These are phyloP conservation scores for Caranx melampygus DNA, from an alignment of 2,113 vertebrate species.

Conservation along the genomic window DNA sequence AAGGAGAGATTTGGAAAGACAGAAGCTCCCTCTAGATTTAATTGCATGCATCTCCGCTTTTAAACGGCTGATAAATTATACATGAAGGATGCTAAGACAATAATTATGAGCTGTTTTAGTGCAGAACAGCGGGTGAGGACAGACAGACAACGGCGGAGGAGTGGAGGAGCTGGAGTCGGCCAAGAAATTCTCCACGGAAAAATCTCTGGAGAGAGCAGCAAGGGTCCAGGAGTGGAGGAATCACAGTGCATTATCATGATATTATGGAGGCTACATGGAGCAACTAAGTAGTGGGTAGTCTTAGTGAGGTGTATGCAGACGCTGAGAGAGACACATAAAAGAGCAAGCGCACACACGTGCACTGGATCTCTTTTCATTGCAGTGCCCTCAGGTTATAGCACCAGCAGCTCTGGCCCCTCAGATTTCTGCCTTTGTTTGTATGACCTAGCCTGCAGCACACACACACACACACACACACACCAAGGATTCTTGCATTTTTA, in stretches of 20 bases:
- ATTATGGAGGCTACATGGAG: slow-evolving; percentile 55
- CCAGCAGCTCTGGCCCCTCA: slow-evolving; percentile 50
- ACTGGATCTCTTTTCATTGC: slow-evolving; percentile 46
- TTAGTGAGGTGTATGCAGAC: slow-evolving; percentile 26
- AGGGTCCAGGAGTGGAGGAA: slow-evolving; percentile 61
- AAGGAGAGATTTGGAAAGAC: slow-evolving; percentile 67
- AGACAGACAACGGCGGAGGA: slow-evolving; percentile 59
- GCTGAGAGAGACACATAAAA: slow-evolving; percentile 30
- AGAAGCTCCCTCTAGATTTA: slow-evolving; percentile 77
- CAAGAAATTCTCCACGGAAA: slow-evolving; percentile 51
- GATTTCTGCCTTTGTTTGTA: slow-evolving; percentile 60
- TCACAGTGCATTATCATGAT: slow-evolving; percentile 68
- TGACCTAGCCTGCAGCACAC: slow-evolving; percentile 64
- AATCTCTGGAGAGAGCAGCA: slow-evolving; percentile 56
- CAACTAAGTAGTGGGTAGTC: slow-evolving; percentile 35
- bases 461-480: neutral
- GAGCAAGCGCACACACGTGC: neutral
- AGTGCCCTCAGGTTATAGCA: slow-evolving; percentile 64
- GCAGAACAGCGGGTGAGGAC: slow-evolving; percentile 63
- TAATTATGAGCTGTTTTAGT: slow-evolving; percentile 81
- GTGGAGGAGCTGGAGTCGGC: slow-evolving; percentile 59
- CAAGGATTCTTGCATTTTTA: slow-evolving; percentile 27
- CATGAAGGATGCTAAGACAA: slow-evolving; percentile 82
- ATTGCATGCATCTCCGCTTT: slow-evolving; percentile 81
- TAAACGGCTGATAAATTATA: slow-evolving; percentile 84